A percentile compares a stretch with the other conserved stretches of the same genome.
These are phyloP conservation scores for Electrophaes corylata DNA, from an alignment of 2,888 invertebrate species.

Conservation along the genomic window DNA sequence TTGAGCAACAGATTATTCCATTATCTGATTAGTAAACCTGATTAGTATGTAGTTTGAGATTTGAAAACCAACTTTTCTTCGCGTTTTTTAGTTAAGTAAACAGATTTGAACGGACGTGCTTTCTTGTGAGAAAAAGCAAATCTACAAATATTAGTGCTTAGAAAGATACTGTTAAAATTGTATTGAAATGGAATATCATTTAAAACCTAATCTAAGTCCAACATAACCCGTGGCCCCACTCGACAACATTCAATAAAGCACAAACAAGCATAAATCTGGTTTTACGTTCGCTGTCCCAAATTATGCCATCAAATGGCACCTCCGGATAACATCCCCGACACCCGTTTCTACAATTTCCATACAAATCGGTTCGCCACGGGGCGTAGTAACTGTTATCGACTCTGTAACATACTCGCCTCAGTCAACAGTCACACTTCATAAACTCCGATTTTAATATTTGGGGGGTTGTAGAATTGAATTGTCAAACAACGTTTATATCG, in stretches of 20 bases:
- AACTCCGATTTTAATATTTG: slow-evolving; percentile 80
- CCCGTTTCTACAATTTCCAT: slow-evolving; percentile 74
- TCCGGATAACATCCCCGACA: slow-evolving; percentile 61
- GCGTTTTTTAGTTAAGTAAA: too few relatives aligned
- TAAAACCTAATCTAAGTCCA: not conserved
- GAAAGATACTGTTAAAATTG: too few relatives aligned
- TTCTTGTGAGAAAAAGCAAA: too few relatives aligned
- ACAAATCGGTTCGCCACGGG: slow-evolving; percentile 79
- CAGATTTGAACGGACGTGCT: too few relatives aligned
- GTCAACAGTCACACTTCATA: slow-evolving; percentile 71
- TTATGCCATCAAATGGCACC: slow-evolving; percentile 79
- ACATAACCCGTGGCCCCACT: slow-evolving; percentile 55
- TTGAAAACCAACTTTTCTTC: too few relatives aligned
- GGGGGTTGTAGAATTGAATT: slow-evolving; percentile 42
- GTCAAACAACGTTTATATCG: slow-evolving; percentile 28
- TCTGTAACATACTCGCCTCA: slow-evolving; percentile 25
- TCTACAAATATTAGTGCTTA: too few relatives aligned
- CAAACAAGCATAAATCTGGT: slow-evolving; percentile 77
- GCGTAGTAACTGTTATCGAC: slow-evolving; percentile 36
- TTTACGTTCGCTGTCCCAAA: slow-evolving; percentile 76
- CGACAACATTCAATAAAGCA: slow-evolving; percentile 75
- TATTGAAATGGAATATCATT: not conserved
- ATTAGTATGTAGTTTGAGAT: too few relatives aligned
- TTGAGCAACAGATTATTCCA: too few relatives aligned
- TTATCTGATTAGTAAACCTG: too few relatives aligned